Evolutionary conservation across 2,888 invertebrate genomes (phyloP), one percentile per base, ranked within the genome.

Genomic region (Erebia aethiops): DNA sequence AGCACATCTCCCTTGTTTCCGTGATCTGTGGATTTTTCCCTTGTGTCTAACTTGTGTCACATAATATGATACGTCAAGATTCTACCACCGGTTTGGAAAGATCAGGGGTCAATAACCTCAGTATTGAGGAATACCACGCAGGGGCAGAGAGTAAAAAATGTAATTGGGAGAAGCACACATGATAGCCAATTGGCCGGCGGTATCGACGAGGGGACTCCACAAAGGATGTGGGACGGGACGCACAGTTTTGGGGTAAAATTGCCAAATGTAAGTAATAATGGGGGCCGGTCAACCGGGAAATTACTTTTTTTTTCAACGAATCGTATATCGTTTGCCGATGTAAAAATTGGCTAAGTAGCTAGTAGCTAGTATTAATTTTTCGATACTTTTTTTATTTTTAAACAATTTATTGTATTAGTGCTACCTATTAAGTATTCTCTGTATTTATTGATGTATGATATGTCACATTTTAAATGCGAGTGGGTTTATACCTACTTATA

Each of bases 221-320:
- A 72, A 74, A 82, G 76, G 75, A 77, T 79, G 83, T 84, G 83
- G 86, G 87, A 75, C 76, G 84, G 82, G 72, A 77, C 80, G 74
- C 71, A 76, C 64, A 41, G 74, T 84, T 88, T 88, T 87, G 83
- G 87, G 86, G 86, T 77, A 82, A 87, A 88, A 82, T 77, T 41
- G 71, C 67, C 77, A 76, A 79, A 81, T 77, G 77, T 74, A 72
- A 77, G 75, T 77, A 82, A 76, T 77, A 76, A 58, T 76, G 72
- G 80, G 82, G 84, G 78, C 76, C 76, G 86, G 83, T 83, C 84
- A 82, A 76, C 77, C 81, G 78, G 74, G 72, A 83, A 85, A 86
- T 85, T 82, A 75, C 43, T 58, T 72, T 70, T 71, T 69, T 67
- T 52, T 67, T 52, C 57, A 58, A 63, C 58, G 63, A 63, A 60